phyloP scores from a whole-genome alignment of 2,797 vertebrate species.

The Tinamus major region DNA sequence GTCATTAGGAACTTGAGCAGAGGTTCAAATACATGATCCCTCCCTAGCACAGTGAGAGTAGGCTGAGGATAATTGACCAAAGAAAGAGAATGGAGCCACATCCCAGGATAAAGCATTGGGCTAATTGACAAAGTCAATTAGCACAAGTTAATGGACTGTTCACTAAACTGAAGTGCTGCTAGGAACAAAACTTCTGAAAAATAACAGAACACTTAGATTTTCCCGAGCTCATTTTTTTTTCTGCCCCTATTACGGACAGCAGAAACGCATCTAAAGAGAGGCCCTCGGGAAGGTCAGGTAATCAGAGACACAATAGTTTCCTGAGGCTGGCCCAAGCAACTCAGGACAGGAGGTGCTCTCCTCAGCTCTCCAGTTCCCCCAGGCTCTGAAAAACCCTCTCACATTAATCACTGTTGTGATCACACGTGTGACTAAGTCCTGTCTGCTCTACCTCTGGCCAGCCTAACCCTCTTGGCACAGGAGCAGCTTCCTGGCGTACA shows the following conservation, averaged over 20 bases:
- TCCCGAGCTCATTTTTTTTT: background rate
- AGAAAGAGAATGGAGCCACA: background rate
- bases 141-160: background rate
- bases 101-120: background rate
- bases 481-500: background rate
- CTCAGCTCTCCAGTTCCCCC: background rate
- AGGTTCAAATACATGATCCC: background rate
- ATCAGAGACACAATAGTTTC: background rate
- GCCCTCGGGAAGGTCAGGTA: background rate
- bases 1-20: background rate
- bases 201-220: background rate
- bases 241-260: background rate
- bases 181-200: background rate
- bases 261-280: background rate
- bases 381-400: background rate
- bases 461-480: background rate
- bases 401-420: background rate
- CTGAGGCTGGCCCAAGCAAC: background rate
- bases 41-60: background rate
- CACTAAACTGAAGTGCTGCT: background rate
- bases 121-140: background rate
- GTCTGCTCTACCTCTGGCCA: background rate
- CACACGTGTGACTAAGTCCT: background rate
- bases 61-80: slow-evolving; percentile 5
- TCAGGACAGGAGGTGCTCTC: background rate